Conservation (phyloP, 30 jellyfish, hydroid and myxozoan genomes). For the Turritopsis dohrnii region DNA sequence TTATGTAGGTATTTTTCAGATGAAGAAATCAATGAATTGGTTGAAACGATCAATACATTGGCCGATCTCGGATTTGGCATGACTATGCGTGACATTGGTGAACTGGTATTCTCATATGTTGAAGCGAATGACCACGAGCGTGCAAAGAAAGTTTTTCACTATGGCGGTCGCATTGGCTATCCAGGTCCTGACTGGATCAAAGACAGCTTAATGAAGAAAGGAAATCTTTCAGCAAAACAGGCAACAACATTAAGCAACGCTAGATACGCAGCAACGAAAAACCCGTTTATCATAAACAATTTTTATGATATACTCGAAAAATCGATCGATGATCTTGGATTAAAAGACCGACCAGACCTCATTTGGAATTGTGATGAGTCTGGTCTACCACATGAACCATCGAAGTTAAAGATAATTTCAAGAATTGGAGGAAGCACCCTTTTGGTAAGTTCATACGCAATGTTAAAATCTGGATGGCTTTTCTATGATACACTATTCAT, state of each 20-base stretch:
- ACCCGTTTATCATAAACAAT: neutral
- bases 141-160: too few relatives aligned
- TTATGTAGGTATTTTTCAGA: too few relatives aligned
- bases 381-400: too few relatives aligned
- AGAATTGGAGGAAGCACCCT: neutral
- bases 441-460: neutral
- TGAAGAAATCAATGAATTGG: too few relatives aligned
- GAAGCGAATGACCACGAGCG: too few relatives aligned
- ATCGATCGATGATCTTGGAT: neutral
- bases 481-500: too few relatives aligned
- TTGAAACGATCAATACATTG: neutral
- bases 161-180: too few relatives aligned
- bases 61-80: neutral
- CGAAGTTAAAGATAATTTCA: constrained; percentile 3
- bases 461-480: neutral
- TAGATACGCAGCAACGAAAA: neutral
- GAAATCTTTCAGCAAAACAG: neutral
- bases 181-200: too few relatives aligned
- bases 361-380: neutral
- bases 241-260: constrained; percentile 5
- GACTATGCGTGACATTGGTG: neutral
- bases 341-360: constrained; percentile 1
- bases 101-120: too few relatives aligned
- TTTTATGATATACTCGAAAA: neutral
- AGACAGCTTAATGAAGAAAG: neutral